These are phyloP conservation scores for Stylophora pistillata DNA, from an alignment of 64 coral and sea anemone genomes.

Conservation along the genomic window DNA sequence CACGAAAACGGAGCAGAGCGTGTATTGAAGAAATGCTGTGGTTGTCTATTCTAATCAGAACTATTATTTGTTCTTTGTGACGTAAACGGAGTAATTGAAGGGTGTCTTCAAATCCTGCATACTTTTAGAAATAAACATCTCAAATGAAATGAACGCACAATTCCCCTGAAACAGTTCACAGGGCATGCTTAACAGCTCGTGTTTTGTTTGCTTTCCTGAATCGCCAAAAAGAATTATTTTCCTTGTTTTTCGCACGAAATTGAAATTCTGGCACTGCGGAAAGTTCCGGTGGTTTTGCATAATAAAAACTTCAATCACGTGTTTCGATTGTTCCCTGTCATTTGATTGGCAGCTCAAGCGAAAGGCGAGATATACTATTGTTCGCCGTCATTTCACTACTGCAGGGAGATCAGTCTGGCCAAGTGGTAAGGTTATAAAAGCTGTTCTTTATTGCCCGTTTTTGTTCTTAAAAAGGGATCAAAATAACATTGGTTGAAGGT, in stretches of 20 bases:
- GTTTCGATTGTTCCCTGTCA: constrained; percentile 84
- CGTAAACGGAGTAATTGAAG: constrained; percentile 70
- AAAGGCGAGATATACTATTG: constrained; percentile 93
- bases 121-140: constrained; percentile 50
- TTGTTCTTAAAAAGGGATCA: constrained; percentile 46
- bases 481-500: constrained; percentile 33
- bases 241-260: constrained; percentile 78
- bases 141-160: constrained; percentile 19
- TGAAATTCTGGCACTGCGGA: constrained; percentile 94
- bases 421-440: constrained; percentile 92
- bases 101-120: constrained; percentile 50
- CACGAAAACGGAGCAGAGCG: not conserved
- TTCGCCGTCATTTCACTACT: constrained; percentile 97
- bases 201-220: constrained; percentile 48
- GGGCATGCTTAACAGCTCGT: constrained; percentile 11
- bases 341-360: constrained; percentile 96
- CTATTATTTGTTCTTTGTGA: constrained; percentile 73
- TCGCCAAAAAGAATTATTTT: constrained; percentile 51
- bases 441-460: constrained; percentile 81
- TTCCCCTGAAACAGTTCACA: not conserved
- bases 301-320: constrained; percentile 98
- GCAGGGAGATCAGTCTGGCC: constrained; percentile 71
- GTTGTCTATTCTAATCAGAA: constrained; percentile 68
- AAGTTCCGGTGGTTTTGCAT: constrained; percentile 99
- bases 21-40: constrained; percentile 32